These are phyloP conservation scores for Hetaerina americana DNA, from an alignment of 1,140 invertebrate genomes.

Conservation along the genomic window DNA sequence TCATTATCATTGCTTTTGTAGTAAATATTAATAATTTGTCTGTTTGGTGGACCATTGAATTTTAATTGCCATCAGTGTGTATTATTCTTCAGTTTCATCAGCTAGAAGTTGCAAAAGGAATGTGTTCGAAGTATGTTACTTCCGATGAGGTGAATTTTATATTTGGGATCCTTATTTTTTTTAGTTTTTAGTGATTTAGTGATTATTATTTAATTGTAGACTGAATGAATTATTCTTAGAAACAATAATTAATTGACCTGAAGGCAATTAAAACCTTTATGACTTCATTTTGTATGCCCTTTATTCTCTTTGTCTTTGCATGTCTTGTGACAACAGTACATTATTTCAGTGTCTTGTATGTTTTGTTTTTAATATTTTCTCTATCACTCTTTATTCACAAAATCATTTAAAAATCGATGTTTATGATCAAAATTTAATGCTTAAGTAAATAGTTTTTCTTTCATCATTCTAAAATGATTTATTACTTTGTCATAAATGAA, in stretches of 20 bases:
- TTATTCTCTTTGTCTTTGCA: conserved; percentile 19
- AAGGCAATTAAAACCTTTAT: conserved; percentile 13
- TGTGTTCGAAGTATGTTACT: too few species aligned
- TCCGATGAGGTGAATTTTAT: too few species aligned
- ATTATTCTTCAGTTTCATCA: too few species aligned
- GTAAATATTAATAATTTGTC: background rate
- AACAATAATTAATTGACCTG: conserved; percentile 9
- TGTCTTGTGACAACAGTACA: conserved; percentile 9
- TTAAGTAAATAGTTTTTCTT: too few species aligned
- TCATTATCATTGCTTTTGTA: conserved; percentile 3
- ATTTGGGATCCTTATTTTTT: too few species aligned
- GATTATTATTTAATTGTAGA: conserved; percentile 3
- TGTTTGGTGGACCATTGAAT: conserved; percentile 7
- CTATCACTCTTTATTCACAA: background rate
- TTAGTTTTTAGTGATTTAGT: too few species aligned
- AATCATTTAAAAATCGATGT: too few species aligned
- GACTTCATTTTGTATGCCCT: conserved; percentile 16
- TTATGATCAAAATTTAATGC: too few species aligned
- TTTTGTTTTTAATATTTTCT: conserved; percentile 15
- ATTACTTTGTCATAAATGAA: too few species aligned
- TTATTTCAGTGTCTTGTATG: conserved; percentile 7
- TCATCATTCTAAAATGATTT: too few species aligned
- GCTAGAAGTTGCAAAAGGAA: too few species aligned
- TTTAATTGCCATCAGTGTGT: too few species aligned
- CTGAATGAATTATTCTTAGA: conserved; percentile 10